A percentile compares a stretch with the other conserved stretches of the same genome.
These are phyloP conservation scores for Sipha maydis DNA, from an alignment of 2,888 invertebrate species.

Conservation along the genomic window DNA sequence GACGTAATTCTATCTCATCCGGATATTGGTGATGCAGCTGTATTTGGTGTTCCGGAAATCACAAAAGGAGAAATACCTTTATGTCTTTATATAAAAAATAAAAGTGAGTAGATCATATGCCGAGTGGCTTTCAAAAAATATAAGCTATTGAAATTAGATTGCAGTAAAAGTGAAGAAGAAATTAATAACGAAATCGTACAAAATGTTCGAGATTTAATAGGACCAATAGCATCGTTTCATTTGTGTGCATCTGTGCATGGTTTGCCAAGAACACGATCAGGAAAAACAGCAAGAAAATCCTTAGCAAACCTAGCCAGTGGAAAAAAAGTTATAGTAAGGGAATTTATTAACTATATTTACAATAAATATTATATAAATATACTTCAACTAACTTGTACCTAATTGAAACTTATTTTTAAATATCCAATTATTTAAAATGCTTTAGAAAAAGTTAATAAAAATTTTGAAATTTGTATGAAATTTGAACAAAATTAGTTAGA, in stretches of 20 bases:
- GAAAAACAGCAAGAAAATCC: slow-evolving; percentile 83
- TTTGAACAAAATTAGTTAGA: no score
- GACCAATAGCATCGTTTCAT: slow-evolving; percentile 90
- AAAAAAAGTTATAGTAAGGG: slow-evolving; percentile 76
- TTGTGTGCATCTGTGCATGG: slow-evolving; percentile 81
- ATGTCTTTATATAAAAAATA: slow-evolving; percentile 84
- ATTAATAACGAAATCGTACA: slow-evolving; percentile 72
- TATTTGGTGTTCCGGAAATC: slow-evolving; percentile 88
- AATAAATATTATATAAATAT: not conserved
- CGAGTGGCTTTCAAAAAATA: not conserved
- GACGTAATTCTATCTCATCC: slow-evolving; percentile 90
- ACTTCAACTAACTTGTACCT: not conserved
- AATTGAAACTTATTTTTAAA: not conserved
- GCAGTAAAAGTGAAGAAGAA: slow-evolving; percentile 70
- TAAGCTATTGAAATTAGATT: slow-evolving; percentile 67
- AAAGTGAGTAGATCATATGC: slow-evolving; percentile 68
- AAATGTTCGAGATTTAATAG: slow-evolving; percentile 76
- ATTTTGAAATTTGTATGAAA: no score
- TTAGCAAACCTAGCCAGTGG: slow-evolving; percentile 86
- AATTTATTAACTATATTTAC: not conserved
- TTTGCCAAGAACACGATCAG: slow-evolving; percentile 88
- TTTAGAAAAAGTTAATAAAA: no score
- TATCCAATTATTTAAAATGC: not conserved
- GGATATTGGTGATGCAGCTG: slow-evolving; percentile 86
- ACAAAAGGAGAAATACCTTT: slow-evolving; percentile 92